phyloP scores from a whole-genome alignment of 2,113 vertebrate species.

The Coryphaenoides rupestris region DNA sequence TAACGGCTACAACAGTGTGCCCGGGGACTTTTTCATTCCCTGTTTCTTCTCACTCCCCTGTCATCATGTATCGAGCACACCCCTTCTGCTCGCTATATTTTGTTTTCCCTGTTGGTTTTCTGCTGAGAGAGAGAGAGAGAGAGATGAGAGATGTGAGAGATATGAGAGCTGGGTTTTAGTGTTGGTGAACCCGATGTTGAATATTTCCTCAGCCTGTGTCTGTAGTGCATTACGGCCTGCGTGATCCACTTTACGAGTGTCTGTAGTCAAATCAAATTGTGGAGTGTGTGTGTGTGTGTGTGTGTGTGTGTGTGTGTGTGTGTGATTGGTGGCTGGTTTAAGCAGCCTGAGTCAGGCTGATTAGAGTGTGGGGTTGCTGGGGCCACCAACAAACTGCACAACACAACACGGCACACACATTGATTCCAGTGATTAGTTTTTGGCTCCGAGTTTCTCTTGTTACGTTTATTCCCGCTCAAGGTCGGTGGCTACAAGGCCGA shows the following conservation, averaged over 20 bases:
- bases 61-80: constrained; percentile 38
- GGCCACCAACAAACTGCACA: no score
- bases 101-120: constrained; percentile 38
- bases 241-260: no score
- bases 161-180: constrained; percentile 47
- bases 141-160: constrained; percentile 47
- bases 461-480: no score
- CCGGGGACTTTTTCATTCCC: not conserved
- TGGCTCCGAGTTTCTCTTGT: no score
- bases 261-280: no score
- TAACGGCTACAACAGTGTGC: not conserved
- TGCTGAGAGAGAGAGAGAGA: constrained; percentile 41
- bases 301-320: not conserved
- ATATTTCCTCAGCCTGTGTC: constrained; percentile 21
- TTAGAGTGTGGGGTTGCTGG: no score
- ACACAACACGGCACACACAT: no score
- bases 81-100: constrained; percentile 53
- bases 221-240: constrained; percentile 36
- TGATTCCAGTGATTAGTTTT: no score
- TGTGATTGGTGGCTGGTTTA: no score
- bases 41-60: constrained; percentile 11
- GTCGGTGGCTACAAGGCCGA: no score
- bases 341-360: no score
- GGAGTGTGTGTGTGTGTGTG: no score
- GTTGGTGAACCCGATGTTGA: constrained; percentile 48